Evolutionary conservation across 2,113 vertebrate species (phyloP).

Genomic region (Colistium nudipinnis): DNA sequence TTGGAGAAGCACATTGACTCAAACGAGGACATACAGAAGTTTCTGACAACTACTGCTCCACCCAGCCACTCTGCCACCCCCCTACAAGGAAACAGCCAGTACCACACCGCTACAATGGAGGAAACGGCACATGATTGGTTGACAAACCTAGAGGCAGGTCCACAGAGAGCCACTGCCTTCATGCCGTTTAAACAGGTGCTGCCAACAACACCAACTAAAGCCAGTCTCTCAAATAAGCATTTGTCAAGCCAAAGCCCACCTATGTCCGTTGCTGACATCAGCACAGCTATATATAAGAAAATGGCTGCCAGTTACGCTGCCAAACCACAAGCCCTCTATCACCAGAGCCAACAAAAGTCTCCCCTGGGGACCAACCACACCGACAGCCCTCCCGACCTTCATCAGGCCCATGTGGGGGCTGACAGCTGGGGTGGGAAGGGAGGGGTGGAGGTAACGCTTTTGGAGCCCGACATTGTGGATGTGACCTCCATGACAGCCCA

Average conservation of each 20-base stretch:
- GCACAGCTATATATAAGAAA: conserved; percentile 64
- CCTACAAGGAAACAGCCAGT: conserved; percentile 37
- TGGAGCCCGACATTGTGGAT: conserved; percentile 38
- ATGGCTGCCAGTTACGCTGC: conserved; percentile 55
- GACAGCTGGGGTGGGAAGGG: conserved; percentile 41
- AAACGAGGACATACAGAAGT: conserved; percentile 50
- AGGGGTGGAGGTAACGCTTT: conserved; percentile 25
- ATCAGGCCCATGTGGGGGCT: conserved; percentile 14
- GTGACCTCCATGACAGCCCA: conserved; percentile 73
- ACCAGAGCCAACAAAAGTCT: conserved; percentile 34
- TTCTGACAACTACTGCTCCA: conserved; percentile 35
- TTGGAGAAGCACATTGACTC: conserved; percentile 72
- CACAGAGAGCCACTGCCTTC: conserved; percentile 71
- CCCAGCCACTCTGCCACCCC: conserved; percentile 10
- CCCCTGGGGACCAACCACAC: conserved; percentile 13
- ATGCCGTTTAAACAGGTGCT: conserved; percentile 65
- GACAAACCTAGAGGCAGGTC: conserved; percentile 50
- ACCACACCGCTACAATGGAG: conserved; percentile 37
- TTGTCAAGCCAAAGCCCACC: conserved; percentile 42
- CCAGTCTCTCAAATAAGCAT: neutral
- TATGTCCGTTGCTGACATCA: conserved; percentile 65
- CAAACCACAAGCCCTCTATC: conserved; percentile 46
- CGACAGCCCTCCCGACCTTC: conserved; percentile 26
- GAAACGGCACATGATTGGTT: conserved; percentile 57
- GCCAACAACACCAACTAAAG: conserved; percentile 25